These are phyloP conservation scores for Zaprionus lachaisei DNA, from an alignment of 1,140 invertebrate species.

Conservation along the genomic window DNA sequence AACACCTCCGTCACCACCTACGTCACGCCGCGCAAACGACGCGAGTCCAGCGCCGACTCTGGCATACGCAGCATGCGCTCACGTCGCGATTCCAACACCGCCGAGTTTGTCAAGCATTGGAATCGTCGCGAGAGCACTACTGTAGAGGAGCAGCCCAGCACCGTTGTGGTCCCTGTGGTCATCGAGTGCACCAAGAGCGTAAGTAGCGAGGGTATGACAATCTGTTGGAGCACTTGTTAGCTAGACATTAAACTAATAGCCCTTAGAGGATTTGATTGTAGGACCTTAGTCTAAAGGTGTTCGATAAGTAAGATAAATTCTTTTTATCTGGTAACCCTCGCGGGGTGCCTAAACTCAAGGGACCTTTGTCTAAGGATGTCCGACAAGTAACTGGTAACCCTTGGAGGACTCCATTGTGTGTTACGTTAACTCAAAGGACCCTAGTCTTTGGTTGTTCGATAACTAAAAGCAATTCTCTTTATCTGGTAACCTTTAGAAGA, in stretches of 20 bases:
- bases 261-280: background rate
- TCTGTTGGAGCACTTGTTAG: background rate
- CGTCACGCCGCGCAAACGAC: constrained; percentile 87
- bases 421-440: background rate
- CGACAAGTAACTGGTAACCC: background rate
- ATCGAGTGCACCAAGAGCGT: constrained; percentile 75
- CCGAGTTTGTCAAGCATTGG: constrained; percentile 90
- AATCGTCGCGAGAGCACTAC: constrained; percentile 86
- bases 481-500: background rate
- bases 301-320: too few relatives aligned
- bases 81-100: constrained; percentile 90
- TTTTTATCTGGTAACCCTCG: too few relatives aligned
- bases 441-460: background rate
- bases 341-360: too few relatives aligned
- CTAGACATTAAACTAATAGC: background rate
- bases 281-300: background rate
- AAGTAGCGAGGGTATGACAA: constrained; percentile 41
- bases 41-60: constrained; percentile 93
- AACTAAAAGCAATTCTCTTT: too few relatives aligned
- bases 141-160: constrained; percentile 67
- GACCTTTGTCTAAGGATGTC: too few relatives aligned
- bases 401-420: background rate
- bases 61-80: constrained; percentile 92
- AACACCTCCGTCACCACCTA: constrained; percentile 84
- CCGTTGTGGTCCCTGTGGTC: constrained; percentile 62